Base-by-base conservation (phyloP, 2,113 vertebrate genomes). In the Sigmodon hispidus region DNA sequence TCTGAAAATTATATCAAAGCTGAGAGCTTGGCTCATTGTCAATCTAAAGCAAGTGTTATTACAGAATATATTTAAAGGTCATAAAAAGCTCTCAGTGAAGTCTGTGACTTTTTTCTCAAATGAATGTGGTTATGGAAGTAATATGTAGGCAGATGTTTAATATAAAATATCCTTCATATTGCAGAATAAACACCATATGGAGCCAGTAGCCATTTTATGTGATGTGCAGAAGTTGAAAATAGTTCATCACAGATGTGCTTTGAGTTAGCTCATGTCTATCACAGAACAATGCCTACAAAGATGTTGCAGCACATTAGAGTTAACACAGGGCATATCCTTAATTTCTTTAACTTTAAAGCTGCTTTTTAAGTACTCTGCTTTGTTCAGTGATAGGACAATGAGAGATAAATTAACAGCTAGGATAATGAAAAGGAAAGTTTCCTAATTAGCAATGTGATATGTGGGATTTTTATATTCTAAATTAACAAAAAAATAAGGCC, bases 121-220 rank as follows among this genome's bases (percentile, higher is more conserved):
- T 94, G 72, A 94, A 93, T 92, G 36, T 89, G 89, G 50, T 95
- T 97, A 96, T 90, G 73, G 96, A 98, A 98, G 88, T 85, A 97
- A 95, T 94, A 95, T 92, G 29, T 24, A 92, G 45, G 76, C 93
- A 95, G 83, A 96, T 97, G 98, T 97, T 98, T 97, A 98, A 97
- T 96, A 97, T 90, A 97, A 98, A 98, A 96, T 95, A 97, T 31
- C 0, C 87, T 98, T 98, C 96, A 94, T 70, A 94, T 77, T 96
- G 97, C 40, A 96, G 70, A 92, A 83, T 55, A 97, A 97, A 90
- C 88, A 96, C 94, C 96, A 94, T 97, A 96, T 93, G 96, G 93
- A 95, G 94, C 67, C 55, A 94, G 31, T 87, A 96, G 10, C 69
- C 94, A 94, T 98, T 97, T 98, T 95, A 91, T 57, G 96, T 95